Conservation (phyloP, 2,113 vertebrate species). For the Alligator mississippiensis region DNA sequence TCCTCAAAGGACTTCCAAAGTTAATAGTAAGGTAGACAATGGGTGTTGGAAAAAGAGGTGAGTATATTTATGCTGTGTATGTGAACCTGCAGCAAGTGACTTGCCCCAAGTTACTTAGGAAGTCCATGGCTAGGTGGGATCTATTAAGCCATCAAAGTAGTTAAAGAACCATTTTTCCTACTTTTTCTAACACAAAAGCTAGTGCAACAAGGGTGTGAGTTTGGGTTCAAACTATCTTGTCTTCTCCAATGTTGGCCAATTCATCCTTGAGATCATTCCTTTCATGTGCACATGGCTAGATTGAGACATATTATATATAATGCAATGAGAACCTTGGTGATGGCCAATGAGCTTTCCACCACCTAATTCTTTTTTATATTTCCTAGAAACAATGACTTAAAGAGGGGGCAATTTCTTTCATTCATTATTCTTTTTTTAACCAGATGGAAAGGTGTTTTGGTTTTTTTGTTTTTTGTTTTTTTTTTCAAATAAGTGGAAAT, state of each 20-base stretch:
- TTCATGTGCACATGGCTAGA: neutral
- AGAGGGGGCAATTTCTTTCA: neutral
- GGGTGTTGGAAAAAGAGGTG: neutral
- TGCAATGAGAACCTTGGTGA: neutral
- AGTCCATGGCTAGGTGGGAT: accelerated
- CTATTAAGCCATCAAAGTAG: accelerated
- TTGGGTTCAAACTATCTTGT: neutral
- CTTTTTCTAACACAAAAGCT: neutral
- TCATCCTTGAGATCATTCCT: neutral
- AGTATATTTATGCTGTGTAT: neutral
- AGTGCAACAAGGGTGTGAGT: neutral
- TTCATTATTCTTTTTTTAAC: neutral
- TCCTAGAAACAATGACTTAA: neutral
- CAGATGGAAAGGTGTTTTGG: neutral
- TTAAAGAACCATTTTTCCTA: neutral
- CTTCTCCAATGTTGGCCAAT: neutral
- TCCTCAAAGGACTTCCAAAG: neutral
- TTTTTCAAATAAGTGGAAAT: neutral
- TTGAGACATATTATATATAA: neutral
- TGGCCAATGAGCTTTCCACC: neutral
- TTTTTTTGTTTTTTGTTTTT: too few species aligned
- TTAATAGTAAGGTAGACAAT: neutral
- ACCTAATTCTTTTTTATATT: neutral
- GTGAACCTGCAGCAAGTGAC: accelerated
- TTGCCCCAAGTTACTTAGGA: neutral